Base-by-base conservation (phyloP, 2,888 invertebrate genomes). In the Neoaliturus tenellus region DNA sequence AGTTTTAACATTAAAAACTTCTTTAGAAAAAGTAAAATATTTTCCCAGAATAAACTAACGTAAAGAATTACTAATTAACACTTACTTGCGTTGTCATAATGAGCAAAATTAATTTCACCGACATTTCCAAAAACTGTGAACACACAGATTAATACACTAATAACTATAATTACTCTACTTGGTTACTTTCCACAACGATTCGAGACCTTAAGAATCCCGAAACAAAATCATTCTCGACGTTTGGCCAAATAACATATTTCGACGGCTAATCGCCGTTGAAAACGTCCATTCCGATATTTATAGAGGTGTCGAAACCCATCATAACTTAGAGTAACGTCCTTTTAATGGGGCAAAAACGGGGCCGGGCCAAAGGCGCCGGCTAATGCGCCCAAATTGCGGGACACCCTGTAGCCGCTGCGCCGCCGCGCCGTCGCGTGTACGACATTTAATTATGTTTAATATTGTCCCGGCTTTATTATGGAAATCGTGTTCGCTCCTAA, bases 401-500 rank as follows among this genome's bases (percentile, higher is more conserved):
- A 41, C 44, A 35, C 75, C 44, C 48, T 39, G 44, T 39, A 17
- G 39, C 25, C n/a, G n/a, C 48, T 14, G 20, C 75, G 23, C 28
- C 6, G 73, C n/a, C 23, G 73, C n/a, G 8, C 10, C 48, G 78
- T 51, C 78, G 78, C 78, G 78, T 78, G 78, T 51, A 33, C 17
- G 23, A 55, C 20, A 17, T 82, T 82, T 82, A 82, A 82, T 82
- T 82, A 73, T 55, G 33, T 73, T 73, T 73, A 35, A 82, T 82
- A 82, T 73, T 82, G 51, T 73, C 55, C 39, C 71, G 73, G 33
- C 51, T 48, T 48, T 71, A 73, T 82, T 82, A 82, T 82, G 71
- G 73, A 73, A 82, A 82, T 55, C 82, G 33, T 82, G 82, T 82
- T 82, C 82, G 17, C 82, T 73, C 82, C 82, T 82, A 82, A 82